Evolutionary conservation across 2,113 vertebrate species (phyloP).

Genomic region (Chrysemys picta): DNA sequence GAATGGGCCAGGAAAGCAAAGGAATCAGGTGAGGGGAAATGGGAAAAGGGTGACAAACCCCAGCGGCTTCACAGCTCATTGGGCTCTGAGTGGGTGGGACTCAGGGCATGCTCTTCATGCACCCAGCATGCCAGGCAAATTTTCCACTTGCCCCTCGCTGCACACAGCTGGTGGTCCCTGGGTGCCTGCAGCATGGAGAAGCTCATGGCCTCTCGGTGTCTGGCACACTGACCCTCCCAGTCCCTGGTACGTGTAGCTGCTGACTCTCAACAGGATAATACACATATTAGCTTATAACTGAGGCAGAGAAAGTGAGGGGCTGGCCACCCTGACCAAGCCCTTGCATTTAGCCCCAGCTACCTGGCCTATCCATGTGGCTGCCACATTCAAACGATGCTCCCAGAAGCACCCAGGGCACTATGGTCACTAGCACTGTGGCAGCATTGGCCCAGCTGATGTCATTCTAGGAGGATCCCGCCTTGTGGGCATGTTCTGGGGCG

Average conservation of each 20-base stretch:
- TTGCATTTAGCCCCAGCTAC: neutral
- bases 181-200: neutral
- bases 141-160: neutral
- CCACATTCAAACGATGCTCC: neutral
- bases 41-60: fast-evolving
- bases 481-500: neutral
- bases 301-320: neutral
- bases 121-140: neutral
- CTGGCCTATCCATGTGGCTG: neutral
- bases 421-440: neutral
- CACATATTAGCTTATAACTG: neutral
- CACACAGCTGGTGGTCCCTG: neutral
- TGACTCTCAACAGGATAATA: neutral
- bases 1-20: constrained; percentile 93
- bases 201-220: neutral
- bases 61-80: fast-evolving
- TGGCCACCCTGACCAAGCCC: neutral
- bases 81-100: fast-evolving
- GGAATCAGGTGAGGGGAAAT: constrained; percentile 85
- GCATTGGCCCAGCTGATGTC: neutral
- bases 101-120: neutral
- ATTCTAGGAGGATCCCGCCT: neutral
- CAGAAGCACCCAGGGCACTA: neutral
- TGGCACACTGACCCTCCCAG: neutral
- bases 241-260: neutral